Base-by-base conservation (phyloP, 2,113 vertebrate species). In the Percopsis transmontana region DNA sequence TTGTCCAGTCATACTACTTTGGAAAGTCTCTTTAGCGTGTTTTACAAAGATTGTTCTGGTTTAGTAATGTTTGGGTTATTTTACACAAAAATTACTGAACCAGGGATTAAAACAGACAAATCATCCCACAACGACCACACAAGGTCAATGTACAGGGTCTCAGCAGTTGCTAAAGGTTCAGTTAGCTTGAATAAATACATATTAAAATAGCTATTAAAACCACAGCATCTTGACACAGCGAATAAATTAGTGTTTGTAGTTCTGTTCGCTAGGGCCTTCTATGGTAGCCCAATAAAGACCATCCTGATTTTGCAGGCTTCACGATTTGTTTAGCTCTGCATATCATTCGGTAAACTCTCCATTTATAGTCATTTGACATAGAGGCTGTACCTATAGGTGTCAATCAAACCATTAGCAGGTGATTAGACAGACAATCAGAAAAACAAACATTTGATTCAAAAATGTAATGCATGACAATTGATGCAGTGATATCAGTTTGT, bases 31-130 rank as follows among this genome's bases (percentile, higher is more conserved):
- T 54, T 77, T 68, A 72, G 14, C 56, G 58, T 62, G 50, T 68
- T 41, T 76, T 21, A 41, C 41, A 81, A 66, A 3, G 11, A 61
- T 72, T 72, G 58, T 38, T 78, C 76, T 56, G 44, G 69, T 44
- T 75, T 72, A 10, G 57, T 66, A 70, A 54, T 40, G 52, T 65
- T 70, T 69, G 24, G 0, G 59, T 41, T 68, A 50, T 75, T 52
- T 23, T n/a, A n/a, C n/a, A n/a, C n/a, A n/a, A n/a, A n/a, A n/a
- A n/a, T 33, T 33, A 6, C 27, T 33, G 27, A 64, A 78, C 68
- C n/a, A 53, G 65, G 41, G 60, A 72, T 76, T 54, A 60, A 19
- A 69, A 57, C 57, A 57, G 60, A 72, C 68, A 58, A 82, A 75
- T 82, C 73, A 81, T 64, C 67, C 54, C 52, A 48, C 82, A 68